Conservation (phyloP, 2,113 vertebrate genomes). For the Coptodon rendalli region DNA sequence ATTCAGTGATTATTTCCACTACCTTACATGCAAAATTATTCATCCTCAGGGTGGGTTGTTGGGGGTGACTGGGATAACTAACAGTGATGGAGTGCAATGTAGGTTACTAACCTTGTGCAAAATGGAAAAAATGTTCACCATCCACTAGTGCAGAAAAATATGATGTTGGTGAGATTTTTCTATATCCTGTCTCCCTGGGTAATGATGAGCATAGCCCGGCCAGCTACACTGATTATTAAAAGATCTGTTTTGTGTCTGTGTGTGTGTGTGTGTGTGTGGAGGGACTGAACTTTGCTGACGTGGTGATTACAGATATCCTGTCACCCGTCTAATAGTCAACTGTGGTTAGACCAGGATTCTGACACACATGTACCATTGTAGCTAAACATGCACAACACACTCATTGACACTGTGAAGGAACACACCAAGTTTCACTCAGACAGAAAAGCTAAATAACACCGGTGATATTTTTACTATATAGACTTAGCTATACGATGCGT, state of each 20-base stretch:
- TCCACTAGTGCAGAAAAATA: constrained; percentile 16
- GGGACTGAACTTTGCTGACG: constrained; percentile 19
- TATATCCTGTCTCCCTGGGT: constrained; percentile 39
- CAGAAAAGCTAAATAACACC: not conserved
- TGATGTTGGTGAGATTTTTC: constrained; percentile 35
- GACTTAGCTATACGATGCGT: not conserved
- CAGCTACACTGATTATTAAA: constrained; percentile 40
- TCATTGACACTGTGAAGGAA: not conserved
- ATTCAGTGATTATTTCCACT: constrained; percentile 38
- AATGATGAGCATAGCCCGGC: constrained; percentile 54
- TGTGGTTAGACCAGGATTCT: constrained; percentile 7
- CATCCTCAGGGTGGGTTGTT: constrained; percentile 24
- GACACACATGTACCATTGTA: not conserved
- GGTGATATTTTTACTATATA: not conserved
- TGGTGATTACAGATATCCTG: constrained; percentile 49
- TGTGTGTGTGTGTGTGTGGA: not conserved
- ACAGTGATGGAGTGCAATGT: constrained; percentile 43
- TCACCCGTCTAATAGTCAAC: constrained; percentile 43
- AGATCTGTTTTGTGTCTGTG: not conserved
- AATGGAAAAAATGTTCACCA: constrained; percentile 16
- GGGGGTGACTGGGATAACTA: constrained; percentile 18
- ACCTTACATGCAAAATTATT: constrained; percentile 52
- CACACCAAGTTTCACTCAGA: not conserved
- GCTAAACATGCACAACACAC: not conserved
- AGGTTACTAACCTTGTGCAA: constrained; percentile 10